Evolutionary conservation across 2,113 vertebrate species (phyloP).

Genomic region (Myiopsitta monachus): DNA sequence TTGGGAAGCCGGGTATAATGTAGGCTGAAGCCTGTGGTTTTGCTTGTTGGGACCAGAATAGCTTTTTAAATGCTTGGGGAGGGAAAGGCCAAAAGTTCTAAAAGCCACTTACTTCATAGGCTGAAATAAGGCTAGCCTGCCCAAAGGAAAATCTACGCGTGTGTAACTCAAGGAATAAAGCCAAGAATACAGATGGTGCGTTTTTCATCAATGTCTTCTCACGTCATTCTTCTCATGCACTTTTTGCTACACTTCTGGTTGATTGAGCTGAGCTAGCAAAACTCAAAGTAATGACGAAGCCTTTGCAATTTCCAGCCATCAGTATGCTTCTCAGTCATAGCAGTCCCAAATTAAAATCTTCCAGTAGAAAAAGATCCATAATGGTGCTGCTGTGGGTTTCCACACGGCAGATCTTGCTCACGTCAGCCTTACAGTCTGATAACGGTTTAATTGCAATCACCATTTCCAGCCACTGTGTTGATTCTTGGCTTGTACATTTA

Average conservation of each 20-base stretch:
- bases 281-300: not conserved
- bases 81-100: not conserved
- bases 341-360: not conserved
- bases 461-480: not conserved
- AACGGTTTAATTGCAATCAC: not conserved
- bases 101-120: not conserved
- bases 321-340: not conserved
- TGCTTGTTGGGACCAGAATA: not conserved
- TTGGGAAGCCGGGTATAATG: not conserved
- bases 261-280: not conserved
- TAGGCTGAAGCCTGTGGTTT: not conserved
- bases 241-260: not conserved
- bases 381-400: not conserved
- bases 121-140: not conserved
- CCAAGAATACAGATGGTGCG: not conserved
- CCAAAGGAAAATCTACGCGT: not conserved
- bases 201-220: not conserved
- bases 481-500: not conserved
- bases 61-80: not conserved
- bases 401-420: not conserved
- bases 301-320: not conserved
- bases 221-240: not conserved
- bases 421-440: not conserved
- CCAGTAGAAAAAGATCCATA: not conserved
- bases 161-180: not conserved